Percentiles rank a stretch among this genome's conserved stretches.
Conservation (phyloP, 2,113 vertebrate genomes). For the Mirza zaza region DNA sequence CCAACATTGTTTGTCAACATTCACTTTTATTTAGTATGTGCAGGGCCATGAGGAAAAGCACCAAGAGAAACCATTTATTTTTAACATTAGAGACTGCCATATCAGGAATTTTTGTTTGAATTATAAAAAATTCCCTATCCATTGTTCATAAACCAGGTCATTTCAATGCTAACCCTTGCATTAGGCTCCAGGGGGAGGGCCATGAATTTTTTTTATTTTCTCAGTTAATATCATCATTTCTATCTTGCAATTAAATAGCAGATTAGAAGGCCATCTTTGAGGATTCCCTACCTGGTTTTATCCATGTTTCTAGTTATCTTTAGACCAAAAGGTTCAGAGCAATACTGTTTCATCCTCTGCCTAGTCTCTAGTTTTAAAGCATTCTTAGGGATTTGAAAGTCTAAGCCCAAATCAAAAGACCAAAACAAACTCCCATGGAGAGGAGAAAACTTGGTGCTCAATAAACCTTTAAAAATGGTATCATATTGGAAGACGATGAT, state of each 20-base stretch:
- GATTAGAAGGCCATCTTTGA: background rate
- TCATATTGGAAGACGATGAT: background rate
- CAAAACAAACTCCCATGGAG: background rate
- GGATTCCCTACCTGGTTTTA: background rate
- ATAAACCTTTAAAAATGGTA: background rate
- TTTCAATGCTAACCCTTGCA: background rate
- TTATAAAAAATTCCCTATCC: background rate
- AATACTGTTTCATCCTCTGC: background rate
- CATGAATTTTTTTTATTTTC: background rate
- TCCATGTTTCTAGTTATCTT: background rate
- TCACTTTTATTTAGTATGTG: background rate
- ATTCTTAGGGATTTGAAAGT: constrained; percentile 12
- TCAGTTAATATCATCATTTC: constrained; percentile 3
- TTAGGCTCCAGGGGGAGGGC: background rate
- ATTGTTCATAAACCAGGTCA: background rate
- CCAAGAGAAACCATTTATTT: background rate
- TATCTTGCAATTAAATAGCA: background rate
- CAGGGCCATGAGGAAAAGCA: background rate
- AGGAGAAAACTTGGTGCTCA: background rate
- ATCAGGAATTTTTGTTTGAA: background rate
- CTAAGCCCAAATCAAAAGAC: constrained; percentile 2
- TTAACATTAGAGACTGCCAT: background rate
- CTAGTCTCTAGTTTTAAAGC: background rate
- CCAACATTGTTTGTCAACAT: background rate
- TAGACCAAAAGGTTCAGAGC: background rate